A percentile compares a stretch with the other conserved stretches of the same genome.
These are phyloP conservation scores for Rhinatrema bivittatum DNA, from an alignment of 2,797 vertebrate species.

Conservation along the genomic window DNA sequence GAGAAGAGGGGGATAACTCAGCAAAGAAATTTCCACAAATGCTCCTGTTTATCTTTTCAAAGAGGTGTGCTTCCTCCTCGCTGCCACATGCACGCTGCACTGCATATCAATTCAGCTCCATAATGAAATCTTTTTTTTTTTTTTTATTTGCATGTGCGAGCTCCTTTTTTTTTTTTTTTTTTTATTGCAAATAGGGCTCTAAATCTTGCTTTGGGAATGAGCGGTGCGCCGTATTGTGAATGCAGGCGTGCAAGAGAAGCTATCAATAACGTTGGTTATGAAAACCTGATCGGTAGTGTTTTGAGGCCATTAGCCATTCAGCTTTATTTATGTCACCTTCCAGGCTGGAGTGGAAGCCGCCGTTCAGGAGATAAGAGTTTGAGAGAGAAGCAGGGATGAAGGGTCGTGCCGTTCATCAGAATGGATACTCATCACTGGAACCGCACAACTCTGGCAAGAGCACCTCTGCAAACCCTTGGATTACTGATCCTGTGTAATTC, in stretches of 20 bases:
- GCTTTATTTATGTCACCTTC: constrained; percentile 56
- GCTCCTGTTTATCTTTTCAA: too few species aligned
- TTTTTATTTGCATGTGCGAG: constrained; percentile 51
- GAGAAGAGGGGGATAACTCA: too few species aligned
- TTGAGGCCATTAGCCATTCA: constrained; percentile 61
- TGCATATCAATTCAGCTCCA: constrained; percentile 11
- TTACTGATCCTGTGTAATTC: too few species aligned
- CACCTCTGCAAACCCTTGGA: too few species aligned
- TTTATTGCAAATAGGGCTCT: constrained; percentile 59
- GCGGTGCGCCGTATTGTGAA: constrained; percentile 37
- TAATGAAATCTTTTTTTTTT: constrained; percentile 30
- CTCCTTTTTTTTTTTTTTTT: constrained; percentile 60
- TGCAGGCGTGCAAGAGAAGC: constrained; percentile 32
- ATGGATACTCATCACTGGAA: constrained; percentile 27
- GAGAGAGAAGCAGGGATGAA: constrained; percentile 37
- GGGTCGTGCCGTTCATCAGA: constrained; percentile 31
- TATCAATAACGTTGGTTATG: constrained; percentile 59
- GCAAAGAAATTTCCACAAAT: too few species aligned
- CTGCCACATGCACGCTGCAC: constrained; percentile 19
- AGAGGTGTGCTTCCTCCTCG: too few species aligned
- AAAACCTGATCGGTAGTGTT: constrained; percentile 62
- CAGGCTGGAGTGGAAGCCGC: constrained; percentile 46
- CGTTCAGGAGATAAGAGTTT: constrained; percentile 49
- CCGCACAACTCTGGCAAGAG: too few species aligned
- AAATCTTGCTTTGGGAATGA: constrained; percentile 62